Evolutionary conservation across 2,113 vertebrate species (phyloP), one percentile per base, ranked within the genome.

Genomic region (Macrotus californicus): DNA sequence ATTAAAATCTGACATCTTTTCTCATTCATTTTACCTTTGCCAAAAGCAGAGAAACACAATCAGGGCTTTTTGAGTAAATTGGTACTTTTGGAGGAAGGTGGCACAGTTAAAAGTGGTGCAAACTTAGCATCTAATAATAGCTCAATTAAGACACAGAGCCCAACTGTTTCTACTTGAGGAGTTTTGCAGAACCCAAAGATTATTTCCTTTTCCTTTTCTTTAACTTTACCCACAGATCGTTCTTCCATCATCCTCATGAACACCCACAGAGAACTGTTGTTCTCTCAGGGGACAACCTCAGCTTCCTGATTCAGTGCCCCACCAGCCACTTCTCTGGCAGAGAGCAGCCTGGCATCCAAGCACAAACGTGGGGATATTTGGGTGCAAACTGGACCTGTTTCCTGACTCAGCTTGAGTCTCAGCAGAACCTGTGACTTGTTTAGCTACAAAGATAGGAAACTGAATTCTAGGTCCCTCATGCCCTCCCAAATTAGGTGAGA

Each of bases 71-170:
- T 8, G 14, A 93, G 31, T 36, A 46, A 84, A 86, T 73, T 7
- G 1, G 64, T 84, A 46, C 69, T 94, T 52, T 67, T 22, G 29
- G 15, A 26, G 54, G 36, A 54, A 85, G 87, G 36, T 77, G 66
- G 76, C 36, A 15, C 24, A 70, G 79, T 89, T 93, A 73, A 79
- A 56, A 94, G 31, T 41, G 31, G 70, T 79, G 94, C 87, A 75
- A 64, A 82, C 84, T 96, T 88, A 96, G 82, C 56, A 59, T 95
- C 69, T 95, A 95, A 91, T 93, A 94, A 94, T 87, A 91, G 83
- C 75, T 88, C 41, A 87, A 50, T 94, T 85, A 91, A 97, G 92
- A 46, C 86, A 54, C 56, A 87, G n/a, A 64, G 54, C 64, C 89
- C 86, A 89, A 87, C 92, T 95, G 83, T 87, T 96, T 81, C 91